Evolutionary conservation across 2,888 invertebrate species (phyloP).

Genomic region (Latheticus oryzae): DNA sequence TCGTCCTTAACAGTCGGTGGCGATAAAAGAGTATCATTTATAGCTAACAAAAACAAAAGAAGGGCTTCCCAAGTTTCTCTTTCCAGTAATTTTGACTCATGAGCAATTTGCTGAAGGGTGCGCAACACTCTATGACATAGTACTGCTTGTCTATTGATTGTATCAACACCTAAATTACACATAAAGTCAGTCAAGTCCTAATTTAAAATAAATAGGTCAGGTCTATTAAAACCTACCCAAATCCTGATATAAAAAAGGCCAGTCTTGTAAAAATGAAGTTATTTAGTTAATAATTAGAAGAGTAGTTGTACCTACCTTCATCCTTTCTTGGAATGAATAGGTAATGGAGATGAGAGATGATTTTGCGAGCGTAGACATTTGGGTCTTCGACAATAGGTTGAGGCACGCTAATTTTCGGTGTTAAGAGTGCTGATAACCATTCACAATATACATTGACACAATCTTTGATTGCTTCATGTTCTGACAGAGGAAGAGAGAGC

Average conservation of each 20-base stretch:
- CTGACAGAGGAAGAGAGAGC: slow-evolving; percentile 86
- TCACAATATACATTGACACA: slow-evolving; percentile 97
- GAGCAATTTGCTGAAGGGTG: slow-evolving; percentile 83
- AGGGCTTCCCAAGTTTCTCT: slow-evolving; percentile 92
- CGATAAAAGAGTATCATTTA: slow-evolving; percentile 90
- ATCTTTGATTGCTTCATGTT: slow-evolving; percentile 94
- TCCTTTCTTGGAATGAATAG: slow-evolving; percentile 93
- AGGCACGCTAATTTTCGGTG: slow-evolving; percentile 90
- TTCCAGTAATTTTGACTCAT: slow-evolving; percentile 80
- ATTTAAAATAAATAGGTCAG: no score
- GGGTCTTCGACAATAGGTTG: slow-evolving; percentile 90
- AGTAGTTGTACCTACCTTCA: slow-evolving; percentile 76
- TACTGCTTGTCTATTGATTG: slow-evolving; percentile 93
- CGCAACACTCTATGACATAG: slow-evolving; percentile 91
- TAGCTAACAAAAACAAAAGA: slow-evolving; percentile 86
- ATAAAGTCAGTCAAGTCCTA: slow-evolving; percentile 7
- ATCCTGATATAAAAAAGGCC: slow-evolving; percentile 90
- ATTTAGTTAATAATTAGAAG: slow-evolving; percentile 50
- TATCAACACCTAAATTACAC: slow-evolving; percentile 77
- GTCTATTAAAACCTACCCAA: slow-evolving; percentile 76
- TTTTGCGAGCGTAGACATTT: slow-evolving; percentile 89
- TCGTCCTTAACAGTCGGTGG: slow-evolving; percentile 95
- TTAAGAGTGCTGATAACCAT: slow-evolving; percentile 91
- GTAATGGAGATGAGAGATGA: slow-evolving; percentile 93
- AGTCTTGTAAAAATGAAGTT: slow-evolving; percentile 76